Conservation (phyloP, 37 sponge, comb jelly and placozoan genomes). For the Aphrocallistes beatrix region DNA sequence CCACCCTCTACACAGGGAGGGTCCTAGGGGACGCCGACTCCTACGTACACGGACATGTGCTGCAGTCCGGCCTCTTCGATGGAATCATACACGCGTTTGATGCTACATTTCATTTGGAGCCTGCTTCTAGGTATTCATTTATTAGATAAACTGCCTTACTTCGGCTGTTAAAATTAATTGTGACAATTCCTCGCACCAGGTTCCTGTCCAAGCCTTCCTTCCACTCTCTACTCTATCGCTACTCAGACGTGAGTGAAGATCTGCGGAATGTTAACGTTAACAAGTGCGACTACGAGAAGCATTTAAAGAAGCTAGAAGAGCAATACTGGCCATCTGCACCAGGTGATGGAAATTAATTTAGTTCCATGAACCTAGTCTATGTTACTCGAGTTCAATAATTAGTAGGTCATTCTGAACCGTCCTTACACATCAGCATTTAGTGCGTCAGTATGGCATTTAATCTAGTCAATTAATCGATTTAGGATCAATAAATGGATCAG, state of each 20-base stretch:
- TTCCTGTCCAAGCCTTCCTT: not conserved
- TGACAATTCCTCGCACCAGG: not conserved
- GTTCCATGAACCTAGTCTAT: not conserved
- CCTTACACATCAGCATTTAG: too few species aligned
- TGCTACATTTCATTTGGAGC: conserved; percentile 32
- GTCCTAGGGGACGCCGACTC: conserved; percentile 28
- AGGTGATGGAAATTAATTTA: not conserved
- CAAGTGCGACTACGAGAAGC: not conserved
- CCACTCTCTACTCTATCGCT: conserved; percentile 45
- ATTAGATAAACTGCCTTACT: not conserved
- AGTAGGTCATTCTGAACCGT: too few species aligned
- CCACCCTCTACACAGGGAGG: conserved; percentile 38
- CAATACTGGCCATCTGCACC: not conserved
- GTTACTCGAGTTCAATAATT: too few species aligned
- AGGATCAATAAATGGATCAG: not conserved
- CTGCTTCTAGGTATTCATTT: conserved; percentile 22
- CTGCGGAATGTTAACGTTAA: not conserved
- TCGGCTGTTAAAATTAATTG: not conserved
- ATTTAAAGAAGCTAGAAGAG: not conserved
- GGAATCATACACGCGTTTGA: conserved; percentile 21
- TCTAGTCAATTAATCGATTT: too few species aligned
- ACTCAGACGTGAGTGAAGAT: conserved; percentile 26
- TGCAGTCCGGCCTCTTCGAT: conserved; percentile 42
- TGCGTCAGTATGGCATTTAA: too few species aligned
- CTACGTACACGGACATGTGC: conserved; percentile 38